Evolutionary conservation across 2,113 vertebrate genomes (phyloP).

Genomic region (Bagarius yarrelli): DNA sequence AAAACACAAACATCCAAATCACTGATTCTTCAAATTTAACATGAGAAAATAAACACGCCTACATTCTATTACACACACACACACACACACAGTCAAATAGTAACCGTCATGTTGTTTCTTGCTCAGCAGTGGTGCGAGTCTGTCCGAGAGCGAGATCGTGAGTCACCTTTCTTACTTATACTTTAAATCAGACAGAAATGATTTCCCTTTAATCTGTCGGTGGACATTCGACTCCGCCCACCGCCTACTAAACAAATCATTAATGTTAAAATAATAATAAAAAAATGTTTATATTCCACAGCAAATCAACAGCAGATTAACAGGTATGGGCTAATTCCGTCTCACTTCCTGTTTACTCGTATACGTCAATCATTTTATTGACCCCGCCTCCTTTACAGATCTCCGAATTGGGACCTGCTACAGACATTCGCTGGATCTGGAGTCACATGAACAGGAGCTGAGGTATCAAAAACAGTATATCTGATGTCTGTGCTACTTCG

Average conservation of each 20-base stretch:
- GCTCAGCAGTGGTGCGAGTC: background rate
- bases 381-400: background rate
- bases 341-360: background rate
- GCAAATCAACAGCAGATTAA: conserved; percentile 5
- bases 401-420: background rate
- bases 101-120: background rate
- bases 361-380: background rate
- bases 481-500: too few species aligned
- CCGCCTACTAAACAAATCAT: background rate
- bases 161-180: conserved; percentile 5
- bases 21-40: background rate
- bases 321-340: conserved; percentile 1
- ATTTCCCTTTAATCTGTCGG: background rate
- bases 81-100: background rate
- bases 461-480: conserved; percentile 34
- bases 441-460: conserved; percentile 49
- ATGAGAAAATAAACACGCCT: background rate
- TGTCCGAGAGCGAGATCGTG: conserved; percentile 9
- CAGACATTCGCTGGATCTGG: conserved; percentile 64
- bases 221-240: background rate
- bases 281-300: background rate
- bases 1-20: too few species aligned
- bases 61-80: background rate
- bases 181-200: background rate
- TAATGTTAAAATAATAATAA: too few species aligned